These are phyloP conservation scores for Rhynchonycteris naso DNA, from an alignment of 2,797 vertebrate species.

Conservation along the genomic window DNA sequence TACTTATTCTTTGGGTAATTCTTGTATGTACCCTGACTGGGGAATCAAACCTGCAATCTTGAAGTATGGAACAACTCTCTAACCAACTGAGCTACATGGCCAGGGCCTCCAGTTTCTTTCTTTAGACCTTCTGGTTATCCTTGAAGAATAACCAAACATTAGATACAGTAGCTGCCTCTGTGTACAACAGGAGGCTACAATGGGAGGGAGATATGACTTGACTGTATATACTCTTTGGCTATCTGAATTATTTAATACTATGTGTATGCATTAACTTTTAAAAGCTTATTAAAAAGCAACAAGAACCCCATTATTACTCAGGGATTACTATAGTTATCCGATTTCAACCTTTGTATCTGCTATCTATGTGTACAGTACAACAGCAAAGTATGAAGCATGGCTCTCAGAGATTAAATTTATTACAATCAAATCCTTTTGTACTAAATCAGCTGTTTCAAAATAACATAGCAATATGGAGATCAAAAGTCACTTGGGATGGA, in stretches of 20 bases:
- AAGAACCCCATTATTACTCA: not conserved
- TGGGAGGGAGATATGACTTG: not conserved
- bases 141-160: slow-evolving; percentile 32
- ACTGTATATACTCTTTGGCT: not conserved
- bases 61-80: too few species aligned
- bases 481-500: not conserved
- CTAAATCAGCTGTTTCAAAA: slow-evolving; percentile 45
- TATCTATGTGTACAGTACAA: not conserved
- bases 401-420: slow-evolving; percentile 32
- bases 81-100: too few species aligned
- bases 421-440: slow-evolving; percentile 32
- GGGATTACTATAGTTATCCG: not conserved
- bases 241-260: slow-evolving; percentile 21
- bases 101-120: not conserved
- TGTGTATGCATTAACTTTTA: not conserved
- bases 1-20: too few species aligned
- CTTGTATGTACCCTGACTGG: too few species aligned
- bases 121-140: not conserved
- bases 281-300: slow-evolving; percentile 35
- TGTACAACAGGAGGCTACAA: not conserved
- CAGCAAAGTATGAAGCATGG: not conserved
- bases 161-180: not conserved
- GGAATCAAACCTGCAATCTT: too few species aligned
- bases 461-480: not conserved
- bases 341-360: slow-evolving; percentile 13